Conservation (phyloP, 2,113 vertebrate species). For the Cettia cetti region DNA sequence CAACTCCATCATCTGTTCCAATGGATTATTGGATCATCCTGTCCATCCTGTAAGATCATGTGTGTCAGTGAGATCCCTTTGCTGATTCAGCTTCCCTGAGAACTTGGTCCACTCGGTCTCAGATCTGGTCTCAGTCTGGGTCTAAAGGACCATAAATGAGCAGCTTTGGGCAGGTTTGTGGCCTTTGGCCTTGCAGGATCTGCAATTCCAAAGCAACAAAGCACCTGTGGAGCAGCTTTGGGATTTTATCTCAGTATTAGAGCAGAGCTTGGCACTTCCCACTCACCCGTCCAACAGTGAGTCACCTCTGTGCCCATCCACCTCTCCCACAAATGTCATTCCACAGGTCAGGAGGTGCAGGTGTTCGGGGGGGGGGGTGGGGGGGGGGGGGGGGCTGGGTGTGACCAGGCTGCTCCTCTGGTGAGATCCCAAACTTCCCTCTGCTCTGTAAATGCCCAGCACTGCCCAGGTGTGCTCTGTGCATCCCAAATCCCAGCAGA, state of each 20-base stretch:
- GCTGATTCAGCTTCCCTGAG: neutral
- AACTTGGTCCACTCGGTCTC: neutral
- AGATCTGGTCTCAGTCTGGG: neutral
- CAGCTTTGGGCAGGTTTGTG: neutral
- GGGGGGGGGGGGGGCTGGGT: too few relatives aligned
- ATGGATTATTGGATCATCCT: neutral
- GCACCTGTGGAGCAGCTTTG: neutral
- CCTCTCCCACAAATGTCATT: neutral
- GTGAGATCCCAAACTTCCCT: neutral
- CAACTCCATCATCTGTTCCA: neutral
- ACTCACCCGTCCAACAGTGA: neutral
- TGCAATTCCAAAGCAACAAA: neutral
- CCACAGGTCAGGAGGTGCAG: rapidly evolving
- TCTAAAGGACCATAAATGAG: neutral
- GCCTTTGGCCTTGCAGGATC: neutral
- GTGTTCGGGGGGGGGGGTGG: neutral
- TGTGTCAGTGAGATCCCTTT: neutral
- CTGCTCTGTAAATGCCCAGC: neutral
- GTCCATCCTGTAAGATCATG: neutral
- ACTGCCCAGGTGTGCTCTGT: neutral
- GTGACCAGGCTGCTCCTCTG: neutral
- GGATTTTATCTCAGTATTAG: neutral
- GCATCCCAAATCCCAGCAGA: neutral
- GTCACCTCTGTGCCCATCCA: neutral
- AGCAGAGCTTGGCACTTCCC: neutral